Conservation (phyloP, 2,113 vertebrate genomes). For the Sialia sialis region DNA sequence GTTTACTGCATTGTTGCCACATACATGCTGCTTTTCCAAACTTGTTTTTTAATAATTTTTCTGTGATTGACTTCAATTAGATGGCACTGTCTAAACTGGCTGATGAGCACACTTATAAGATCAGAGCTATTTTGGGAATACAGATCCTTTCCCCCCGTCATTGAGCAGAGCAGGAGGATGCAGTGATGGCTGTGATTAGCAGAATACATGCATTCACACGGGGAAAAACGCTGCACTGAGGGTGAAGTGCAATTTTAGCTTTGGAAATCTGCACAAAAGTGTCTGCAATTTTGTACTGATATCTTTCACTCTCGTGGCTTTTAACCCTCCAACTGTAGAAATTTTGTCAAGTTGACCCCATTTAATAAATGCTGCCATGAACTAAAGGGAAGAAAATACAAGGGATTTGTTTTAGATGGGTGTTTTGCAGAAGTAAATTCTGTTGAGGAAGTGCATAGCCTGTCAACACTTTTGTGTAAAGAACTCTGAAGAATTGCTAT, state of each 20-base stretch:
- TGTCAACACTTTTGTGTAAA: neutral
- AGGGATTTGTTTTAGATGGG: neutral
- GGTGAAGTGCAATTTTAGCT: neutral
- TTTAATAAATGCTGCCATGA: neutral
- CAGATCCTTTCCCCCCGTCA: neutral
- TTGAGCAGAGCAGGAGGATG: neutral
- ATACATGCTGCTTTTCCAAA: neutral
- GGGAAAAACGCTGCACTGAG: neutral
- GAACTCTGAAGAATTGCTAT: neutral
- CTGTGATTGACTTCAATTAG: slow-evolving; percentile 19
- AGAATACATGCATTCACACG: neutral
- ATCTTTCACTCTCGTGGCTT: neutral
- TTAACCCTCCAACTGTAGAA: neutral
- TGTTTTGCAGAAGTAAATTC: neutral
- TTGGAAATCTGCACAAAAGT: neutral
- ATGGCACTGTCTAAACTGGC: slow-evolving; percentile 14
- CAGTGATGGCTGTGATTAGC: neutral
- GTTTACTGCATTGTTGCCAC: neutral
- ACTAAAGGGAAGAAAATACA: neutral
- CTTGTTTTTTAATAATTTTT: slow-evolving; percentile 22
- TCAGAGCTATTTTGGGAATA: slow-evolving; percentile 35
- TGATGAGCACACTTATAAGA: slow-evolving; percentile 14
- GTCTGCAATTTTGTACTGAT: neutral
- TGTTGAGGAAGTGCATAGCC: neutral
- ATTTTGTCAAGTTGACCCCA: neutral